These are phyloP conservation scores for Rhynchonycteris naso DNA, from an alignment of 2,797 vertebrate species.

Conservation along the genomic window DNA sequence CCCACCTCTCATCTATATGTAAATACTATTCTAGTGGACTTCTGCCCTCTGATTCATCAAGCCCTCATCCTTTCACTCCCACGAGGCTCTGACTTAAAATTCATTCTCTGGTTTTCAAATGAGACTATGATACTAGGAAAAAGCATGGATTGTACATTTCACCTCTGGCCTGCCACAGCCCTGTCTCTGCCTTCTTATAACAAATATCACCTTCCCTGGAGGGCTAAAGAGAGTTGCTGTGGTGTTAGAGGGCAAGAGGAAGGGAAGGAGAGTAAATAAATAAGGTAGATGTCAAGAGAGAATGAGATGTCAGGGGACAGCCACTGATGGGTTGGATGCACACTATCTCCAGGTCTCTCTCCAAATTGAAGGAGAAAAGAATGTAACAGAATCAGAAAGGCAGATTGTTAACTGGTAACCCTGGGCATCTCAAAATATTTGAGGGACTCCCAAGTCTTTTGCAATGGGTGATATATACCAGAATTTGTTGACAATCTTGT, in stretches of 20 bases:
- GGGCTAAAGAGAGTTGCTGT: not conserved
- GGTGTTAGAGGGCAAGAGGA: not conserved
- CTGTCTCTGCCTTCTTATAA: not conserved
- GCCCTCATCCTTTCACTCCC: not conserved
- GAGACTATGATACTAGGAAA: not conserved
- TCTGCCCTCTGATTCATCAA: not conserved
- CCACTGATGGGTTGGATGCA: not conserved
- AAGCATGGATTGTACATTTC: not conserved
- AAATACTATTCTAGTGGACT: not conserved
- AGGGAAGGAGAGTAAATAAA: not conserved
- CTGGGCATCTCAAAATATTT: not conserved
- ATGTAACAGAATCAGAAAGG: conserved; percentile 8
- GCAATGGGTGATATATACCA: not conserved
- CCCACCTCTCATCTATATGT: not conserved
- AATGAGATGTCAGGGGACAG: not conserved
- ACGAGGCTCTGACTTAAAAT: not conserved
- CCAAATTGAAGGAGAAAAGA: not conserved
- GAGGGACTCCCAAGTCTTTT: not conserved
- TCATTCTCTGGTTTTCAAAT: conserved; percentile 36
- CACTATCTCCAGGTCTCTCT: not conserved
- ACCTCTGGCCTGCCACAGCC: not conserved
- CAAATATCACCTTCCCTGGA: not conserved
- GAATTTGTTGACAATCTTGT: not conserved
- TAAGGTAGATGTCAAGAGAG: not conserved
- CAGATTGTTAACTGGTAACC: not conserved